phyloP scores from a whole-genome alignment of 2,797 vertebrate species.

The Tapirus indicus region DNA sequence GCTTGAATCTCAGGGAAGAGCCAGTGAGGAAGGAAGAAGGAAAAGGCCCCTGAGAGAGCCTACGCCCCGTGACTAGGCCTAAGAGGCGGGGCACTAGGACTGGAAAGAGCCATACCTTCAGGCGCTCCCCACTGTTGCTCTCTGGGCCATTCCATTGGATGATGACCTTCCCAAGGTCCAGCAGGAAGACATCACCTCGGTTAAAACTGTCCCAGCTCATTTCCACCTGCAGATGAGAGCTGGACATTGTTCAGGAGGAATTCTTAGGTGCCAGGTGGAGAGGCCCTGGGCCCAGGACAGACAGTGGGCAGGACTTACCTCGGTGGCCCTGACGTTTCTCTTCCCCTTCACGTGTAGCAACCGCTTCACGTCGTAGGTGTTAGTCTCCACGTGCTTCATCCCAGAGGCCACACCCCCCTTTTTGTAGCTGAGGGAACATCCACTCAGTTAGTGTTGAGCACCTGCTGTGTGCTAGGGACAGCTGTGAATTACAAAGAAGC shows the following conservation, averaged over 20 bases:
- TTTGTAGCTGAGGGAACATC: constrained; percentile 90
- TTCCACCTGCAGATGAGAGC: constrained; percentile 89
- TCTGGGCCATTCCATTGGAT: constrained; percentile 95
- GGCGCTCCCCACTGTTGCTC: constrained; percentile 92
- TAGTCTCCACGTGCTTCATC: constrained; percentile 94
- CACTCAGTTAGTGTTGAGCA: not conserved
- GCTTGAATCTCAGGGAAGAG: not conserved
- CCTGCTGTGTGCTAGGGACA: not conserved
- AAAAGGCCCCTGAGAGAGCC: not conserved
- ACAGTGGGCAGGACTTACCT: constrained; percentile 86
- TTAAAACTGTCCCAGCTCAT: constrained; percentile 95
- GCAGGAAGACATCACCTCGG: constrained; percentile 93
- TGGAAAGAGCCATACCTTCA: constrained; percentile 89
- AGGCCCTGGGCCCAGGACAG: not conserved
- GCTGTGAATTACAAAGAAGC: not conserved
- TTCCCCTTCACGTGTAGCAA: constrained; percentile 95
- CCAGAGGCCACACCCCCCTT: constrained; percentile 93
- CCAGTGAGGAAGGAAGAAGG: not conserved
- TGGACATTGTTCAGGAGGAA: not conserved
- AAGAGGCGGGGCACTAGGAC: not conserved
- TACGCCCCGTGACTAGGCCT: not conserved
- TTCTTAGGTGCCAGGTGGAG: not conserved
- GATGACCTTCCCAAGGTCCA: constrained; percentile 93
- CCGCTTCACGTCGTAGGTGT: constrained; percentile 90
- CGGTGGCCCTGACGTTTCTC: constrained; percentile 91